Evolutionary conservation across 2,113 vertebrate species (phyloP).

Genomic region (Muntiacus reevesi): DNA sequence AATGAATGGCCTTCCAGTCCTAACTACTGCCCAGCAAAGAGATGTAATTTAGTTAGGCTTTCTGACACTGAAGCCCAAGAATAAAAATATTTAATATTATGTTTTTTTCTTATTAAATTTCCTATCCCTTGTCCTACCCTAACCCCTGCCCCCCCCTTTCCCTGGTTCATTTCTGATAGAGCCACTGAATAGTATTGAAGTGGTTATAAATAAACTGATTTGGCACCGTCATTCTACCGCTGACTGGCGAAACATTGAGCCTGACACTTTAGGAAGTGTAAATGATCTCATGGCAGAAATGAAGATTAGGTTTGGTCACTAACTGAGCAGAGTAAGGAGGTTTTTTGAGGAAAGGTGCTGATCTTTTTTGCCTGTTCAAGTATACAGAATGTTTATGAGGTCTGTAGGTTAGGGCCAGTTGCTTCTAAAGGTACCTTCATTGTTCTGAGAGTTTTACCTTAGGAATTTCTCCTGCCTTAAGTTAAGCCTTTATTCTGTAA

Average conservation of each 20-base stretch:
- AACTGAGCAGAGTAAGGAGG: not conserved
- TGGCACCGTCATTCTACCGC: conserved; percentile 14
- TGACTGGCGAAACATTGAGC: conserved; percentile 32
- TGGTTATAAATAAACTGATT: conserved; percentile 61
- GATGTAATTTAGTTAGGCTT: not conserved
- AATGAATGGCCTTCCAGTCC: not conserved
- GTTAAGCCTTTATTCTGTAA: not conserved
- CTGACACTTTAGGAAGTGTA: conserved; percentile 61
- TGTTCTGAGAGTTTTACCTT: not conserved
- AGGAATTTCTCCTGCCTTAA: not conserved
- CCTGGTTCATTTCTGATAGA: conserved; percentile 28
- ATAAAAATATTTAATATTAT: not conserved
- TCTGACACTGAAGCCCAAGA: not conserved
- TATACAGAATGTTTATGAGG: not conserved
- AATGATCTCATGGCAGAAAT: conserved; percentile 62
- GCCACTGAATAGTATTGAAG: conserved; percentile 20
- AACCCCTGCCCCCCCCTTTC: not conserved
- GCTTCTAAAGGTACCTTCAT: not conserved
- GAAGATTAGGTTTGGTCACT: conserved; percentile 59
- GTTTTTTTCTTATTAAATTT: not conserved
- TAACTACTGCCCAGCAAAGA: not conserved
- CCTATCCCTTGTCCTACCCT: not conserved
- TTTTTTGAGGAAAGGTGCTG: conserved; percentile 15
- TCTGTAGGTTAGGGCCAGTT: not conserved
- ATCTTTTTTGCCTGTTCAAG: not conserved